Evolutionary conservation across 2,888 invertebrate genomes (phyloP).

Genomic region (Marronus borbonicus): DNA sequence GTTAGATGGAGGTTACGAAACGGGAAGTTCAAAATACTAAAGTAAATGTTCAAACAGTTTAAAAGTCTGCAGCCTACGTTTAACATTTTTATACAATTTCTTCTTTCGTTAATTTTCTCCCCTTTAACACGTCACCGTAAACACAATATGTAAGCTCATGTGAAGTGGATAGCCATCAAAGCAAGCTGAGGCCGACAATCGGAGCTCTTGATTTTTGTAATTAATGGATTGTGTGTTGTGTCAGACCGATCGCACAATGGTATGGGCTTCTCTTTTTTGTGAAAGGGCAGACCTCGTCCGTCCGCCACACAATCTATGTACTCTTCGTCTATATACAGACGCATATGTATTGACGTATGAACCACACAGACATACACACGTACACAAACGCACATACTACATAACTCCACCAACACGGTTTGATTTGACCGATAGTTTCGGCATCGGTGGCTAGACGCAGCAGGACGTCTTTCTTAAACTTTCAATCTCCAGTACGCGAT

Average conservation of each 20-base stretch:
- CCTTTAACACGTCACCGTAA: conserved; percentile 50
- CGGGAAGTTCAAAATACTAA: neutral
- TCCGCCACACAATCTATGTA: conserved; percentile 45
- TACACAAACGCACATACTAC: conserved; percentile 11
- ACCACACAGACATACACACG: neutral
- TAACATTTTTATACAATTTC: conserved; percentile 33
- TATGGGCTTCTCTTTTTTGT: conserved; percentile 50
- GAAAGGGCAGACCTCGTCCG: conserved; percentile 46
- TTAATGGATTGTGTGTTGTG: conserved; percentile 56
- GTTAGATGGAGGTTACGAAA: neutral
- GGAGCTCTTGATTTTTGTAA: conserved; percentile 58
- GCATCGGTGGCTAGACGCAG: conserved; percentile 51
- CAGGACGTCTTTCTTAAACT: conserved; percentile 52
- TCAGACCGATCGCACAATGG: conserved; percentile 49
- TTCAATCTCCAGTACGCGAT: conserved; percentile 52
- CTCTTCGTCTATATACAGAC: conserved; percentile 11
- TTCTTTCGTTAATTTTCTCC: conserved; percentile 48
- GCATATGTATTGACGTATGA: conserved; percentile 15
- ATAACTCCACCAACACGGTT: conserved; percentile 30
- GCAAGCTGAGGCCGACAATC: conserved; percentile 56
- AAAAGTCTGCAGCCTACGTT: conserved; percentile 12
- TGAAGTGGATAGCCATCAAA: conserved; percentile 54
- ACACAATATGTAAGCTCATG: conserved; percentile 53
- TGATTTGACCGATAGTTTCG: conserved; percentile 48
- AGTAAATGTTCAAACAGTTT: conserved; percentile 7